phyloP scores from a whole-genome alignment of 2,113 vertebrate genomes.

The Leiothrix lutea region DNA sequence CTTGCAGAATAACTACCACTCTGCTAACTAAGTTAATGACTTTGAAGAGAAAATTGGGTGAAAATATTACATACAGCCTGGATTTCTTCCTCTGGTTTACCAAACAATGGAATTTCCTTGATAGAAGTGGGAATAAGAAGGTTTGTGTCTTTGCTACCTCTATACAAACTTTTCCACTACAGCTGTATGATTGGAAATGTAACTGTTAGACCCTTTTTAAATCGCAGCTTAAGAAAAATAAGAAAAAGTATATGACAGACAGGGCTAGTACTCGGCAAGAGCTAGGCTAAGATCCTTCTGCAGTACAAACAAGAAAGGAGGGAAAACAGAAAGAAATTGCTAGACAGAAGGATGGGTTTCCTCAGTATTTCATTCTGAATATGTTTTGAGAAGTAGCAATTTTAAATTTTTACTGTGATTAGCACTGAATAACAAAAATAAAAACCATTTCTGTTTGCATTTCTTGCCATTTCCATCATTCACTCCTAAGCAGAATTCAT shows the following conservation, averaged over 20 bases:
- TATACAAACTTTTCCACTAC: background rate
- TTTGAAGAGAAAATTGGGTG: background rate
- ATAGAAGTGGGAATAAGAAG: background rate
- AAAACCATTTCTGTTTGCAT: background rate
- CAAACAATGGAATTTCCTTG: background rate
- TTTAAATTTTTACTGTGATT: background rate
- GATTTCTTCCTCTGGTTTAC: background rate
- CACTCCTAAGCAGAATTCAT: background rate
- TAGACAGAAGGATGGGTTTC: background rate
- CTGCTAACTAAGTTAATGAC: background rate
- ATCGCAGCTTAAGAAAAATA: background rate
- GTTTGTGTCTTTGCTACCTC: background rate
- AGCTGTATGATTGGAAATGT: background rate
- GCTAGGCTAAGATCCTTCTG: background rate
- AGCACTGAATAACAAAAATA: background rate
- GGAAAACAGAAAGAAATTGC: background rate
- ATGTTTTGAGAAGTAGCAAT: background rate
- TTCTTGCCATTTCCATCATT: background rate
- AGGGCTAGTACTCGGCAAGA: background rate
- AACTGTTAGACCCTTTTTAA: background rate
- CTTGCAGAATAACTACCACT: background rate
- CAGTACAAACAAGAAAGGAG: background rate
- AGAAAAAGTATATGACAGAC: background rate
- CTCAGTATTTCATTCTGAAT: background rate
- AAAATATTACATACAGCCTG: background rate